Conservation (phyloP, 2,888 invertebrate genomes). For the Synanthedon tipuliformis region DNA sequence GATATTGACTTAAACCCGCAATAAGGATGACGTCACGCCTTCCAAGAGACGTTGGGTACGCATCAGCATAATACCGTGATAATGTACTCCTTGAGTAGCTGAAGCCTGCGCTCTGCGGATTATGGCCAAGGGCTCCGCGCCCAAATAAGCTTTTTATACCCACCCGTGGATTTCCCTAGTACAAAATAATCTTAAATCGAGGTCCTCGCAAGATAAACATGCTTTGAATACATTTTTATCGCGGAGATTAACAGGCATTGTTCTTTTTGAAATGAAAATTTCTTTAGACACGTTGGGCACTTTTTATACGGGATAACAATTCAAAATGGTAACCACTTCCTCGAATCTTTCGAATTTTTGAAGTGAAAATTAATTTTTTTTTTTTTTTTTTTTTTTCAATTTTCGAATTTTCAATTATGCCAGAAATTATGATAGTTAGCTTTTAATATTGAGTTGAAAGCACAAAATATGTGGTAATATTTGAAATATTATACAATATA, state of each 20-base stretch:
- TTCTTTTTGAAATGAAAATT: no score
- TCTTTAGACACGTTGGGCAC: no score
- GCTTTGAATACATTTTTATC: neutral
- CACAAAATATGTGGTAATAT: no score
- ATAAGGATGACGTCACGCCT: constrained; percentile 35
- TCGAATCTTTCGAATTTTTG: no score
- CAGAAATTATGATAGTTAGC: no score
- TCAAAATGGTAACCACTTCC: no score
- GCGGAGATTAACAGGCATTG: neutral
- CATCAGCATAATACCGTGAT: constrained; percentile 64
- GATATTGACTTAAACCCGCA: constrained; percentile 17
- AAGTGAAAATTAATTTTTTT: no score
- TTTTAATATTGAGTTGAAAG: no score
- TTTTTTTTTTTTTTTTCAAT: no score
- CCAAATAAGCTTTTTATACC: constrained; percentile 49
- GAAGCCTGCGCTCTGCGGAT: constrained; percentile 51
- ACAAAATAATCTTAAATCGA: constrained; percentile 26
- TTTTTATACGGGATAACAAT: no score
- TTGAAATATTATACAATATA: no score
- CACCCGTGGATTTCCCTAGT: constrained; percentile 29
- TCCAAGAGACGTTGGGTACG: constrained; percentile 31
- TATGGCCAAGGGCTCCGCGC: constrained; percentile 40
- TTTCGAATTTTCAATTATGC: no score
- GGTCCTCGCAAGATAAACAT: neutral
- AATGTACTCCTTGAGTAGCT: constrained; percentile 57